A percentile compares a stretch with the other conserved stretches of the same genome.
Evolutionary conservation across 2,797 vertebrate genomes (phyloP).

Genomic region (Rhynchonycteris naso): DNA sequence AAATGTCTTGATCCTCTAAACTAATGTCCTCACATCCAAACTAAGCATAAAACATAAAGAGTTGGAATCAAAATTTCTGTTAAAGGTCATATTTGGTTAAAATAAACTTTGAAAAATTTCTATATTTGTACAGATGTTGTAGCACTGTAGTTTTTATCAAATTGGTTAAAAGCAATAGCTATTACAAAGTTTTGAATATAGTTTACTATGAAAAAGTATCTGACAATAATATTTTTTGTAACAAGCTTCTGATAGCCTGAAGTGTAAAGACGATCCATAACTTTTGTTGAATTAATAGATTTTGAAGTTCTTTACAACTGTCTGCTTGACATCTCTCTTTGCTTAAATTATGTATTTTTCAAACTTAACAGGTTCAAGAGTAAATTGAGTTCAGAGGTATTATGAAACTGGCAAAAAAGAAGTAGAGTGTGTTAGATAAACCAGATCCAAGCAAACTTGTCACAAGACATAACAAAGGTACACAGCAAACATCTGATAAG

Average conservation of each 20-base stretch:
- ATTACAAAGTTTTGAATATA: not conserved
- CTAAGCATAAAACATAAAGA: not conserved
- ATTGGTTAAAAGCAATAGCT: not conserved
- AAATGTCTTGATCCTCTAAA: not conserved
- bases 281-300: not conserved
- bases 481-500: not conserved
- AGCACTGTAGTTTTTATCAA: not conserved
- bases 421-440: not conserved
- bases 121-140: not conserved
- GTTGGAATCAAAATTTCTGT: not conserved
- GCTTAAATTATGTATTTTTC: not conserved
- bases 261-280: not conserved
- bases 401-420: not conserved
- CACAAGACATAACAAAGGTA: not conserved
- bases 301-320: not conserved
- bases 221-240: not conserved
- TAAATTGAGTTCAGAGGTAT: not conserved
- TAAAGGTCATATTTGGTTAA: not conserved
- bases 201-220: not conserved
- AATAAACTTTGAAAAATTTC: not conserved
- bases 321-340: not conserved
- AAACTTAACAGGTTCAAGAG: not conserved
- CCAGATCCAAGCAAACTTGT: not conserved
- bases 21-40: not conserved
- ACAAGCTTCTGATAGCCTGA: not conserved